A percentile compares a stretch with the other conserved stretches of the same genome.
phyloP scores from a whole-genome alignment of 2,888 invertebrate species.

The Bellardia bayeri region DNA sequence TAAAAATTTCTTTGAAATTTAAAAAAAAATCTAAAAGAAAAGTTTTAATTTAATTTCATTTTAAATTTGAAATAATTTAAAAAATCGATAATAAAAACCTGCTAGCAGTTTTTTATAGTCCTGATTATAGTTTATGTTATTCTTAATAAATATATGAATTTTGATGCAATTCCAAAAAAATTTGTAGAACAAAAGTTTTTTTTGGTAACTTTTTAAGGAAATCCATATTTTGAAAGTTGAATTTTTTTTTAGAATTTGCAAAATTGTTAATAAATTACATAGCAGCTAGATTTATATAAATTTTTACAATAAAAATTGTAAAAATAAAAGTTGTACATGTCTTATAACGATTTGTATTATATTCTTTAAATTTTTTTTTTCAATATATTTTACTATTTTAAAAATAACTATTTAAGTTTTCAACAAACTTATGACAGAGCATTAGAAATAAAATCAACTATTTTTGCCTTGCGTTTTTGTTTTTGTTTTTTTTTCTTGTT shows the following conservation, averaged over 20 bases:
- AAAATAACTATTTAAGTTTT: slow-evolving; percentile 47
- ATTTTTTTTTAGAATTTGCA: not conserved
- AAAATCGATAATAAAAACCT: not conserved
- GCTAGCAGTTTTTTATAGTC: too few relatives aligned
- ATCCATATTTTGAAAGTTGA: not conserved
- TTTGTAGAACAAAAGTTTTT: slow-evolving; percentile 4
- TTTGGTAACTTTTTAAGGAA: not conserved
- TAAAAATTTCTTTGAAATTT: not conserved
- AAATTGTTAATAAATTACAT: not conserved
- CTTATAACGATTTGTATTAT: slow-evolving; percentile 52
- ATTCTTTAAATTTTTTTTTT: slow-evolving; percentile 19
- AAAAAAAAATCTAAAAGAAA: not conserved
- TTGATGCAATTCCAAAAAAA: not conserved
- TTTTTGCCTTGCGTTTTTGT: slow-evolving; percentile 51
- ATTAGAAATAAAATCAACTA: slow-evolving; percentile 40
- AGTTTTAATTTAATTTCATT: not conserved
- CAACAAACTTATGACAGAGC: slow-evolving; percentile 45
- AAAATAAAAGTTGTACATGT: not conserved
- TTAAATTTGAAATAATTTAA: not conserved
- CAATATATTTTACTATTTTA: slow-evolving; percentile 61
- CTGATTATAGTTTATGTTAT: not conserved
- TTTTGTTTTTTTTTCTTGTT: too few relatives aligned
- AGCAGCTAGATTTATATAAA: not conserved
- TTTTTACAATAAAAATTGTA: not conserved
- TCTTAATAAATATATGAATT: not conserved